Conservation (phyloP, 2,797 vertebrate species). For the Octomys mimax region DNA sequence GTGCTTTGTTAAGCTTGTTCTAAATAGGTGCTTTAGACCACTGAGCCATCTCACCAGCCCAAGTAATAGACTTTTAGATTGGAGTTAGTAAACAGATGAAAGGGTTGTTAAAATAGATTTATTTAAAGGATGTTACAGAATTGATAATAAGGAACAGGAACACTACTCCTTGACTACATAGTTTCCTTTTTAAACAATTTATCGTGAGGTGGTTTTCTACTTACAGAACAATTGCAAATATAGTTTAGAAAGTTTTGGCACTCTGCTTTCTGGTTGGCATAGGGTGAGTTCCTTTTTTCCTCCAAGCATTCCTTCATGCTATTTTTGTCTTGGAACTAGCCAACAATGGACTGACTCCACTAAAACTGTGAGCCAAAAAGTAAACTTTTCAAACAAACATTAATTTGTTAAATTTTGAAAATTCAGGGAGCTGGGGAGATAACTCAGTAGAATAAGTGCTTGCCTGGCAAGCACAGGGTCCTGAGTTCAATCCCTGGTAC, state of each 20-base stretch:
- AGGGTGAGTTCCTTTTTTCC: neutral
- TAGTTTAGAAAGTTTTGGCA: neutral
- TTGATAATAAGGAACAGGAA: slow-evolving; percentile 29
- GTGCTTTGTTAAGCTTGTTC: no score
- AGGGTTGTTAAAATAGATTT: slow-evolving; percentile 59
- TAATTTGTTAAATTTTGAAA: slow-evolving; percentile 56
- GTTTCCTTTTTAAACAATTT: slow-evolving; percentile 59
- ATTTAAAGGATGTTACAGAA: slow-evolving; percentile 58
- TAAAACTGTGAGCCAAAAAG: neutral
- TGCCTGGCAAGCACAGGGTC: no score
- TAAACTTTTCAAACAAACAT: neutral
- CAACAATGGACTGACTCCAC: neutral
- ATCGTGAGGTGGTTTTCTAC: slow-evolving; percentile 61
- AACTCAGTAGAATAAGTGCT: no score
- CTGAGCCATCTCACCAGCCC: no score
- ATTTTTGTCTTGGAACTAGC: neutral
- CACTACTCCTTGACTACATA: slow-evolving; percentile 44
- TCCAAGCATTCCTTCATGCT: neutral
- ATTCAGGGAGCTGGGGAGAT: neutral
- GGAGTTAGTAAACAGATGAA: slow-evolving; percentile 68
- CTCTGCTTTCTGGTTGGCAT: neutral
- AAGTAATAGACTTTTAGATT: slow-evolving; percentile 53
- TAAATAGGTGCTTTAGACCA: no score
- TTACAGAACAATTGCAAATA: neutral
- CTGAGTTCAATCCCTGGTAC: no score